Conservation (phyloP, 2,888 invertebrate species). For the Leucozona laternaria region DNA sequence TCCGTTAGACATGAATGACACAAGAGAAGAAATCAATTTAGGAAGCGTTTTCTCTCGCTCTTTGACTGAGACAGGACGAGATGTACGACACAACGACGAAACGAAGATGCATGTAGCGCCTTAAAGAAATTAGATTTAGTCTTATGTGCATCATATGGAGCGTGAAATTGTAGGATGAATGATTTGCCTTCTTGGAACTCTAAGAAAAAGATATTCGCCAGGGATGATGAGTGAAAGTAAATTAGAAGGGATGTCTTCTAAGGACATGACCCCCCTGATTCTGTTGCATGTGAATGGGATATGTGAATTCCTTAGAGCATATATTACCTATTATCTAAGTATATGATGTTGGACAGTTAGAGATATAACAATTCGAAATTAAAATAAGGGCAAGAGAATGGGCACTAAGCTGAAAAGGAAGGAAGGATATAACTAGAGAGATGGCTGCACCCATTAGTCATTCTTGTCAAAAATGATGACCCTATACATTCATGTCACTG, state of each 20-base stretch:
- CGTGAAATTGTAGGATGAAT: constrained; percentile 71
- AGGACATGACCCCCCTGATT: constrained; percentile 7
- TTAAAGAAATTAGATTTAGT: constrained; percentile 73
- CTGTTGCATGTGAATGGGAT: constrained; percentile 45
- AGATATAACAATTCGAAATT: constrained; percentile 10
- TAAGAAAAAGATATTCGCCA: constrained; percentile 17
- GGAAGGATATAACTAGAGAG: constrained; percentile 12
- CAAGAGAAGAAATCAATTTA: constrained; percentile 73
- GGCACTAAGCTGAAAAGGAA: constrained; percentile 23
- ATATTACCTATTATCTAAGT: constrained; percentile 25
- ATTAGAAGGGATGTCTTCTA: constrained; percentile 37
- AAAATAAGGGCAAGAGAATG: constrained; percentile 3
- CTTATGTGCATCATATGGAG: constrained; percentile 70
- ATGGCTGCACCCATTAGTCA: background rate
- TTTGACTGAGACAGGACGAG: constrained; percentile 5
- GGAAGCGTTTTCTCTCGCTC: constrained; percentile 36
- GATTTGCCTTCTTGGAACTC: constrained; percentile 45
- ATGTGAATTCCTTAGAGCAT: constrained; percentile 38
- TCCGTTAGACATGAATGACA: constrained; percentile 70
- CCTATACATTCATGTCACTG: background rate
- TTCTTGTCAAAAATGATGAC: constrained; percentile 37
- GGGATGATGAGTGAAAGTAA: constrained; percentile 19
- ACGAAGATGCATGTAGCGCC: constrained; percentile 67
- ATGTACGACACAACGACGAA: constrained; percentile 17
- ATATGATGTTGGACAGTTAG: background rate